Conservation (phyloP, 2,113 vertebrate species). For the Lycaon pictus region DNA sequence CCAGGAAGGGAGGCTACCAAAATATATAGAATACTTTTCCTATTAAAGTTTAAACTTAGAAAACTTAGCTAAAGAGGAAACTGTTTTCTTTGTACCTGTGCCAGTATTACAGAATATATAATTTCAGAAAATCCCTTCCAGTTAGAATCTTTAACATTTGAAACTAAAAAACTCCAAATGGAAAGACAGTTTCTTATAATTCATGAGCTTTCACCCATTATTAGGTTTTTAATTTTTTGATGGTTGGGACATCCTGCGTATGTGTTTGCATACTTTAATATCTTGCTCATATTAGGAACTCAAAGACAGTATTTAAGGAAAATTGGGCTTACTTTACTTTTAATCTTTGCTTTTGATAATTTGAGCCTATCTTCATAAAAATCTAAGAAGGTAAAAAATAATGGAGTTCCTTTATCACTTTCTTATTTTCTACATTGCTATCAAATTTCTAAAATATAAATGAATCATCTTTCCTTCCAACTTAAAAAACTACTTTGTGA, state of each 20-base stretch:
- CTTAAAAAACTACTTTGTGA: constrained; percentile 11
- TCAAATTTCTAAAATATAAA: constrained; percentile 51
- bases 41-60: background rate
- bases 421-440: constrained; percentile 15
- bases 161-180: background rate
- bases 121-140: background rate
- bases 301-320: background rate
- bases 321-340: constrained; percentile 11
- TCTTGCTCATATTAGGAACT: background rate
- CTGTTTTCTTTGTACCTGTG: constrained; percentile 13
- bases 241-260: background rate
- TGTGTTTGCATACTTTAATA: background rate
- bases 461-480: background rate
- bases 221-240: constrained; percentile 12
- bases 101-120: constrained; percentile 37
- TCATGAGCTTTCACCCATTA: background rate
- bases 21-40: constrained; percentile 7
- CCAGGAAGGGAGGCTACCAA: background rate
- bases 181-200: background rate
- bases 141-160: constrained; percentile 13
- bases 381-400: background rate
- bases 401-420: background rate
- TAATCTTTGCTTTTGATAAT: constrained; percentile 13
- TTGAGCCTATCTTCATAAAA: constrained; percentile 18
- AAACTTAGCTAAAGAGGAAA: background rate